Conservation (phyloP, 2,113 vertebrate genomes). For the Macquaria australasica region DNA sequence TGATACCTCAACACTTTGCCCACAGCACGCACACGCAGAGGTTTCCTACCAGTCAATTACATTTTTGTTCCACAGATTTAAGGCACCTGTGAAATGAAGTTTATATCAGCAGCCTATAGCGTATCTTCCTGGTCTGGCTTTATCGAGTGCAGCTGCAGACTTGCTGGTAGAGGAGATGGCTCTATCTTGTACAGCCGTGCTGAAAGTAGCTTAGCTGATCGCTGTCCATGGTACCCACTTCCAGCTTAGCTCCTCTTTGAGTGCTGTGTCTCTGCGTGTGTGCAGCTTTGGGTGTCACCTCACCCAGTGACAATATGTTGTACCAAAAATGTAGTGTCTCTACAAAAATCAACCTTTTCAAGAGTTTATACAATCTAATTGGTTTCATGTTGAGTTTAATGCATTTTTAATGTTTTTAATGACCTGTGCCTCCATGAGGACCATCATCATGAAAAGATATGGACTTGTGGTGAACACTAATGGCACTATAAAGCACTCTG, state of each 20-base stretch:
- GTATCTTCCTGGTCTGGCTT: constrained; percentile 55
- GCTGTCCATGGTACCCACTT: constrained; percentile 55
- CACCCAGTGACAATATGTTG: background rate
- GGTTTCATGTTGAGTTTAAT: background rate
- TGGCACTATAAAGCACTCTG: constrained; percentile 19
- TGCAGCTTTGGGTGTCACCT: constrained; percentile 5
- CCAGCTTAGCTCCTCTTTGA: constrained; percentile 27
- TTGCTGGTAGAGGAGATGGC: constrained; percentile 50
- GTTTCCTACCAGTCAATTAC: constrained; percentile 61
- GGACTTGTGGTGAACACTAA: constrained; percentile 34
- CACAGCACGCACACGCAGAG: constrained; percentile 5
- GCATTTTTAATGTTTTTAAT: background rate
- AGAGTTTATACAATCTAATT: background rate
- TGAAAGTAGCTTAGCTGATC: constrained; percentile 63
- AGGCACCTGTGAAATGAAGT: constrained; percentile 64
- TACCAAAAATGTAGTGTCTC: background rate
- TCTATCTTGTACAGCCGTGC: constrained; percentile 54
- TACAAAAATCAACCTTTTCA: background rate
- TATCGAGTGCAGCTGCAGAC: constrained; percentile 51
- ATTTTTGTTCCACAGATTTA: constrained; percentile 67
- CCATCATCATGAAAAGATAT: constrained; percentile 14
- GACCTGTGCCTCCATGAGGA: background rate
- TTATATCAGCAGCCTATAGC: constrained; percentile 52
- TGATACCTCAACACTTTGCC: constrained; percentile 31
- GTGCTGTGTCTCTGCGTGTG: constrained; percentile 6